Percentiles rank a stretch among this genome's conserved stretches.
These are phyloP conservation scores for Entomyzon cyanotis DNA, from an alignment of 2,113 vertebrate species.

Conservation along the genomic window DNA sequence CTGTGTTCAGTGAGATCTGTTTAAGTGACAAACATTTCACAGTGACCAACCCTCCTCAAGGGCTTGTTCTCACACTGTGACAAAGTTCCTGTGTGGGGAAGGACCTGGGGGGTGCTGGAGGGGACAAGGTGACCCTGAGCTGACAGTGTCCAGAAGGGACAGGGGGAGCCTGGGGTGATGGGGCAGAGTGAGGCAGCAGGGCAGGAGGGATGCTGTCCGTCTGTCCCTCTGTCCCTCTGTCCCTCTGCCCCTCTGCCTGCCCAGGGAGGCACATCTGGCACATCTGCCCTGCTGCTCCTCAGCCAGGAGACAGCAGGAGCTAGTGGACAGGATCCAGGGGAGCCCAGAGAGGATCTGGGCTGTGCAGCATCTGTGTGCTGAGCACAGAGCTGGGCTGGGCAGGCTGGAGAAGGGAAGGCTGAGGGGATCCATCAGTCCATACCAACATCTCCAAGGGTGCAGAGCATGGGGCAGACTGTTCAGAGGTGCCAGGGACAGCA, in stretches of 20 bases:
- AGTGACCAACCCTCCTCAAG: background rate
- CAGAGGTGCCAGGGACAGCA: background rate
- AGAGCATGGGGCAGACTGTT: background rate
- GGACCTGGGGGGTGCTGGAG: background rate
- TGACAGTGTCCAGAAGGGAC: background rate
- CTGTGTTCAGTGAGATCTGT: background rate
- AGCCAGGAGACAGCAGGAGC: background rate
- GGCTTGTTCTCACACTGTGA: background rate
- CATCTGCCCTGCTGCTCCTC: background rate
- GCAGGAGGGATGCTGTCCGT: background rate
- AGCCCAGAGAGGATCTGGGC: too few species aligned
- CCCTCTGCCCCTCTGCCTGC: too few species aligned
- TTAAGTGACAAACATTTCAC: background rate
- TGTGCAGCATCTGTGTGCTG: too few species aligned
- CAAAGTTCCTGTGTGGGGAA: background rate
- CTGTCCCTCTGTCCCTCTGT: too few species aligned
- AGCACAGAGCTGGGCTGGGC: too few species aligned
- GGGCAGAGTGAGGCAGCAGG: background rate
- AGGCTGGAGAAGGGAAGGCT: too few species aligned
- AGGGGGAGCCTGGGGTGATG: background rate
- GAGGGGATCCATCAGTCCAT: too few species aligned
- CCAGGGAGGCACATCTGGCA: background rate
- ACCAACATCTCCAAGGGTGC: too few species aligned
- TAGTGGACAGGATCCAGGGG: background rate
- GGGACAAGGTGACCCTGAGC: background rate